Evolutionary conservation across 92 coral and sea anemone species (phyloP).

Genomic region (Plumapathes pennacea): DNA sequence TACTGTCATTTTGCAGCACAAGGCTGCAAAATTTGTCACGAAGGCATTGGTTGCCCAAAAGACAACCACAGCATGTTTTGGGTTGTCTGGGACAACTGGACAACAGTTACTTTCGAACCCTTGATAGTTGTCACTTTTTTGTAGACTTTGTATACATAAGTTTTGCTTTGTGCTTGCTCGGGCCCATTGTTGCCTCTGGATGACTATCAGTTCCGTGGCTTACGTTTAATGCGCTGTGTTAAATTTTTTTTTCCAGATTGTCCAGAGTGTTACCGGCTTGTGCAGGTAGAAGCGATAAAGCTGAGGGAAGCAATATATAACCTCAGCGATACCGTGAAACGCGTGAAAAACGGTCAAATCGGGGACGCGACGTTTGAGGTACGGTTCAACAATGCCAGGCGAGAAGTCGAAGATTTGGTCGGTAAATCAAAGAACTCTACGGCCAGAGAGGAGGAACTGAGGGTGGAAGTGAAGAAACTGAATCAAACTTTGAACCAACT

Average conservation of each 20-base stretch:
- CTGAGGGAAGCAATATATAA: slow-evolving; percentile 38
- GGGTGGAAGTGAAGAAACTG: slow-evolving; percentile 41
- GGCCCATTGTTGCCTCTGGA: background rate
- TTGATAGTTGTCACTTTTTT: too few species aligned
- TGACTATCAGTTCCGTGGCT: background rate
- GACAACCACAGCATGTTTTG: too few species aligned
- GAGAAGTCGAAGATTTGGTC: slow-evolving; percentile 30
- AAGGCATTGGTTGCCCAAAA: too few species aligned
- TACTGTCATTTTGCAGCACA: too few species aligned
- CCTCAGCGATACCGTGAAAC: slow-evolving; percentile 42
- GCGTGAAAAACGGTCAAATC: slow-evolving; percentile 62
- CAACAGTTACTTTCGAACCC: too few species aligned
- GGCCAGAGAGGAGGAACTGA: slow-evolving; percentile 54
- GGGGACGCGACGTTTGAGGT: slow-evolving; percentile 73
- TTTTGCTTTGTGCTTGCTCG: background rate
- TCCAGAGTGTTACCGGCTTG: slow-evolving; percentile 87
- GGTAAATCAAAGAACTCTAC: slow-evolving; percentile 61
- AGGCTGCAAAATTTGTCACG: too few species aligned
- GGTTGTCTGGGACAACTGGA: too few species aligned
- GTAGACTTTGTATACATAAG: too few species aligned
- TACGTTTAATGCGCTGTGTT: too few species aligned
- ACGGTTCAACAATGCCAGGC: slow-evolving; percentile 36
- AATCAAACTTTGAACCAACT: slow-evolving; percentile 62
- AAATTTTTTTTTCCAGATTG: slow-evolving; percentile 55
- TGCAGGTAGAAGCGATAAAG: slow-evolving; percentile 59